These are phyloP conservation scores for Erpornis zantholeuca DNA, from an alignment of 2,113 vertebrate genomes.

Conservation along the genomic window DNA sequence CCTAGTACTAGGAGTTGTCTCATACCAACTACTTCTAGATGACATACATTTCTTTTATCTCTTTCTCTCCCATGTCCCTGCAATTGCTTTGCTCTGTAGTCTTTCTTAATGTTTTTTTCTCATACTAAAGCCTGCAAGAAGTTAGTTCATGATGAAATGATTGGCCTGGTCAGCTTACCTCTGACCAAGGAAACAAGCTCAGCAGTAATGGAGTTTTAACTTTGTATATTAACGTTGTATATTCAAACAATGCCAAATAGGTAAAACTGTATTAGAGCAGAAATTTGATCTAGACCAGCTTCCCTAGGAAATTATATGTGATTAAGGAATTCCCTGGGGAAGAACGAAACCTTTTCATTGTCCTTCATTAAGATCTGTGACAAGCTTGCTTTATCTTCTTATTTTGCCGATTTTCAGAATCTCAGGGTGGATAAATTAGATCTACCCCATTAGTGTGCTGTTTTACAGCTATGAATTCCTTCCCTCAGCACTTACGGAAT, in stretches of 20 bases:
- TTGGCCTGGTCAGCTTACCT: background rate
- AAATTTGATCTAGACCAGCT: background rate
- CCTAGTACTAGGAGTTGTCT: background rate
- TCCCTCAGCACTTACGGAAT: background rate
- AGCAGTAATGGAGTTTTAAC: background rate
- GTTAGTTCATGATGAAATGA: background rate
- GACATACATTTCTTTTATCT: background rate
- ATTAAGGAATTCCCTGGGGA: background rate
- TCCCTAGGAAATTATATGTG: background rate
- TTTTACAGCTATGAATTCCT: background rate
- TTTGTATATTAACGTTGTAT: too few species aligned
- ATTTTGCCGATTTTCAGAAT: background rate
- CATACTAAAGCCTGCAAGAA: background rate
- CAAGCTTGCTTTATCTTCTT: background rate
- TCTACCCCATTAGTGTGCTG: background rate
- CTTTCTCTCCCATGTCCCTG: accelerated
- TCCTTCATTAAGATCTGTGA: background rate
- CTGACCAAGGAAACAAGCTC: background rate
- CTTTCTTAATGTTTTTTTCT: background rate
- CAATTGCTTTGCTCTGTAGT: background rate
- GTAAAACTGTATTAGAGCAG: background rate
- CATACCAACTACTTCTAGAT: background rate
- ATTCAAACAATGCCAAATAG: background rate
- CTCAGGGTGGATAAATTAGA: background rate
- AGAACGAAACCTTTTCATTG: background rate